These are phyloP conservation scores for Pinna nobilis DNA, from an alignment of 1,140 invertebrate genomes.

Conservation along the genomic window DNA sequence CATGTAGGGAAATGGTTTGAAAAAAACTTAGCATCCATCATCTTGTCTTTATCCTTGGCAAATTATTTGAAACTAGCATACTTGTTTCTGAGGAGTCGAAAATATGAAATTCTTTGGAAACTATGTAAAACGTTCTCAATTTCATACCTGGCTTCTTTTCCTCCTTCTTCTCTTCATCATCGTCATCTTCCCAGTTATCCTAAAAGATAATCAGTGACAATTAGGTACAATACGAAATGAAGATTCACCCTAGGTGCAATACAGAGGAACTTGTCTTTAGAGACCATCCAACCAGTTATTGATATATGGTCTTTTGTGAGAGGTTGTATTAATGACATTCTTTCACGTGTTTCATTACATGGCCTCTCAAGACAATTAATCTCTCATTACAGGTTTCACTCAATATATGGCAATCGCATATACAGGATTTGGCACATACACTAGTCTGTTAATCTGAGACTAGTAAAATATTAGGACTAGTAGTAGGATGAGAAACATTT, in stretches of 20 bases:
- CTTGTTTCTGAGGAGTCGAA: neutral
- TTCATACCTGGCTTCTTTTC: conserved; percentile 5
- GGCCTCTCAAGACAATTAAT: no score
- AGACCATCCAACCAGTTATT: neutral
- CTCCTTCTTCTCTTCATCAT: conserved; percentile 38
- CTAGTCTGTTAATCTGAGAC: no score
- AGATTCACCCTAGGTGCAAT: neutral
- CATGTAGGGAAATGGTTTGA: no score
- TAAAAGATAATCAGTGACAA: conserved; percentile 21
- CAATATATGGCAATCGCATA: no score
- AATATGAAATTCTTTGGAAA: neutral
- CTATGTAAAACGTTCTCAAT: neutral
- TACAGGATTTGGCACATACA: no score
- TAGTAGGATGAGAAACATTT: no score
- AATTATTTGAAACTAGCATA: no score
- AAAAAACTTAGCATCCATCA: no score
- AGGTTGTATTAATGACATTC: neutral
- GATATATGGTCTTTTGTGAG: neutral
- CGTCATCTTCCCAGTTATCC: conserved; percentile 59
- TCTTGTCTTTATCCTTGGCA: no score
- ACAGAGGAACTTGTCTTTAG: neutral
- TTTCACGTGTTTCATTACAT: neutral
- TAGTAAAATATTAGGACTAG: no score
- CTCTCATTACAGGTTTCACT: no score
- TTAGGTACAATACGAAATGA: neutral